These are phyloP conservation scores for Centropus unirufus DNA, from an alignment of 2,113 vertebrate species.

Conservation along the genomic window DNA sequence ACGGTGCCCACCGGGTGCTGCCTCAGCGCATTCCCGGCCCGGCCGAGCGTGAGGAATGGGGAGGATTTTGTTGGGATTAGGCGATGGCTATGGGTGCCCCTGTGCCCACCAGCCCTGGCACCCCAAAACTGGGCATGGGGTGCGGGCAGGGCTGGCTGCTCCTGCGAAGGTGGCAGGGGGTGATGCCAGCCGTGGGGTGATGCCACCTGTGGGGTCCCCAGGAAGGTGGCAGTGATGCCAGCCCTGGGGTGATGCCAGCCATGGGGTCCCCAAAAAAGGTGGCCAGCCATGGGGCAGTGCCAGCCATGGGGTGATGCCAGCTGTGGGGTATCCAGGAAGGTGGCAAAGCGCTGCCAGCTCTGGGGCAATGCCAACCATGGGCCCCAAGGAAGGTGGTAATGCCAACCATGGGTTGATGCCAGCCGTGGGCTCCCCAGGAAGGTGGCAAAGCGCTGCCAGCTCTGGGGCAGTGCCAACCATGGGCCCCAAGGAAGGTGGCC, in stretches of 20 bases:
- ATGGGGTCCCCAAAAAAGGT: too few species aligned
- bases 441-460: not conserved
- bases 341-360: too few species aligned
- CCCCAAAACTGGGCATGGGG: not conserved
- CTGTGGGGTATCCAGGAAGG: not conserved
- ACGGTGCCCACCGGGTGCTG: conserved; percentile 23
- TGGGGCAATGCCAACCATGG: not conserved
- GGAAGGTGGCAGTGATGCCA: not conserved
- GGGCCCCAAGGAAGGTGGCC: too few species aligned
- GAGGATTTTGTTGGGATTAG: conserved; percentile 51
- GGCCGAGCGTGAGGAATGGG: conserved; percentile 47
- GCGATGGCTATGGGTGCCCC: not conserved
- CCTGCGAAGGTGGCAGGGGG: not conserved
- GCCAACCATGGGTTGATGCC: too few species aligned
- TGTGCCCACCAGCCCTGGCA: not conserved
- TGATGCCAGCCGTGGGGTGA: not conserved
- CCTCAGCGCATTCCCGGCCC: conserved; percentile 70
- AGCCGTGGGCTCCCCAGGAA: too few species aligned
- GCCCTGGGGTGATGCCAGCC: not conserved
- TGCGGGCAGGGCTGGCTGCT: not conserved
- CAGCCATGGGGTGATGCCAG: not conserved
- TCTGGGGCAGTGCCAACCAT: not conserved
- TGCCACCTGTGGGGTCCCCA: not conserved
- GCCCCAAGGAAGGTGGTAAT: too few species aligned
- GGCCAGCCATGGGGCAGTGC: too few species aligned